Base-by-base conservation (phyloP, 2,797 vertebrate species). In the Lithobates pipiens region DNA sequence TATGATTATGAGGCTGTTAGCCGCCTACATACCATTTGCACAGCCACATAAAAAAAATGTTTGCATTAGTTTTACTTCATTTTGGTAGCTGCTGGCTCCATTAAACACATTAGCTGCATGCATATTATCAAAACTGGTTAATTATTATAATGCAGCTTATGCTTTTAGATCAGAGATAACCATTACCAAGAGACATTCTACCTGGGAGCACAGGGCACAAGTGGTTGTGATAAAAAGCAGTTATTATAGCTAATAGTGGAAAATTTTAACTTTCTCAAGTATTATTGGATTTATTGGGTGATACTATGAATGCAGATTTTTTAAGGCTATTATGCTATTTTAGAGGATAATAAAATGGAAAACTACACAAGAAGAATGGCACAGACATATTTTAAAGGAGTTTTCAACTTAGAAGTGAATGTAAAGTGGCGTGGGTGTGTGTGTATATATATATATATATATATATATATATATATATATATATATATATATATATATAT, bases 1-100 rank as follows among this genome's bases (percentile, higher is more conserved):
- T 88, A 86, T 29, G 88, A 80, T 57, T 32, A 77, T 77, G 21
- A 78, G 6, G 1, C n/a, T 84, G 89, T 90, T 90, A 88, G 89
- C 88, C 83, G 36, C 42, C 15, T 80, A 63, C 29, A 68, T 13
- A 68, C 76, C 80, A 8, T 27, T 87, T 88, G 84, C 88, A 78
- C 65, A 82, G 18, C 57, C 74, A 44, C 77, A 44, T 87, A 63
- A 29, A 1, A 29, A 29, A 29, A 29, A 29, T 29, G 29, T 75
- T 77, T 86, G 10, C 4, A 63, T 88, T 89, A 78, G 5, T n/a
- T 91, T 80, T 84, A 0, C n/a, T 25, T 84, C 4, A 46, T 86
- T 90, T 84, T 88, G 34, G 39, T 86, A 69, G 42, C 67, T 76
- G 72, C 71, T 85, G 79, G 16, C 11, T n/a, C 5, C 84, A 46